phyloP scores from a whole-genome alignment of 2,888 invertebrate species.

The Hylaea fasciaria region DNA sequence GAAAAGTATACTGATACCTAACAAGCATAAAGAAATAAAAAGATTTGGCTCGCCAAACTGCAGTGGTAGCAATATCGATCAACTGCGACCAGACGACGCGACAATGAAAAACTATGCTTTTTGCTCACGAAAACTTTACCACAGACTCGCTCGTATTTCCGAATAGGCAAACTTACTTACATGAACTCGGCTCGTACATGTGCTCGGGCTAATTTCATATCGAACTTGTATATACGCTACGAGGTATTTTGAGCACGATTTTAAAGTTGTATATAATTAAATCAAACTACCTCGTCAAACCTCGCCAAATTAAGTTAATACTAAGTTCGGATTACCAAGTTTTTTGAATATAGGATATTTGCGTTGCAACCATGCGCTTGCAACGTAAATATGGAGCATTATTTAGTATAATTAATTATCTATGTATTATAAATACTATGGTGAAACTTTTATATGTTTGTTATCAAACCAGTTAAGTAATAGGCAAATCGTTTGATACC shows the following conservation, averaged over 20 bases:
- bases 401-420: no score
- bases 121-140: conserved; percentile 55
- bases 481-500: no score
- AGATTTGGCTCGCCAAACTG: conserved; percentile 54
- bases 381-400: no score
- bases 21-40: background rate
- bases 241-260: conserved; percentile 16
- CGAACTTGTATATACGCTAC: conserved; percentile 22
- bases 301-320: background rate
- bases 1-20: background rate
- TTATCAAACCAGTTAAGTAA: no score
- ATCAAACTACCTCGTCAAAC: background rate
- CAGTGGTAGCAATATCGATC: conserved; percentile 70
- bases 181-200: conserved; percentile 36
- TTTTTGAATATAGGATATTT: no score
- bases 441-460: background rate
- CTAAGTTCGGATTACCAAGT: background rate
- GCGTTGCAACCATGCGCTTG: no score
- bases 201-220: conserved; percentile 36
- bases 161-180: conserved; percentile 45
- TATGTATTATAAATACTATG: no score
- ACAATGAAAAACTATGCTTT: conserved; percentile 77
- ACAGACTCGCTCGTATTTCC: conserved; percentile 54
- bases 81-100: conserved; percentile 70
- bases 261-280: background rate